Conservation (phyloP, 2,113 vertebrate species). For the Brachirus orientalis region DNA sequence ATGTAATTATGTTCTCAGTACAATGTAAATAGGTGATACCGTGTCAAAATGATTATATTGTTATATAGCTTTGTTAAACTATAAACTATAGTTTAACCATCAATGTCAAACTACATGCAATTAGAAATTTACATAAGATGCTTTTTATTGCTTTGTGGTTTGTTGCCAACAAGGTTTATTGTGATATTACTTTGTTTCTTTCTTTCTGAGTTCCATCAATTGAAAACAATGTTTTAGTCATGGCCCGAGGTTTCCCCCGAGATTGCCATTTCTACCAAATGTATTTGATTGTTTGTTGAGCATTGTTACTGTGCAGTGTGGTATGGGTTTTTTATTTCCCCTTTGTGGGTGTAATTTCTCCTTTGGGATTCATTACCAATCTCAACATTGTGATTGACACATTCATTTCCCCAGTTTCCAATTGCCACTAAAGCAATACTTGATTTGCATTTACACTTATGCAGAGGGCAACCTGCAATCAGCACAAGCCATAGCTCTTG, state of each 20-base stretch:
- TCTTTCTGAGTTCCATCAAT: slow-evolving; percentile 13
- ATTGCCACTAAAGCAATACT: slow-evolving; percentile 60
- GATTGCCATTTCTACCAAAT: slow-evolving; percentile 55
- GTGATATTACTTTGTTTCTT: slow-evolving; percentile 22
- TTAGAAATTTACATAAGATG: too few species aligned
- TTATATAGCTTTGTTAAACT: slow-evolving; percentile 45
- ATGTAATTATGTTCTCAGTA: too few species aligned
- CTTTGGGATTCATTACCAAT: slow-evolving; percentile 64
- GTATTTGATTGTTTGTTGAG: slow-evolving; percentile 41
- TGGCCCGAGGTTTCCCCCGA: slow-evolving; percentile 42
- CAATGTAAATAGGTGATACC: not conserved
- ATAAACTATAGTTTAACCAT: too few species aligned
- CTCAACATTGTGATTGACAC: slow-evolving; percentile 67
- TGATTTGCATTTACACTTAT: slow-evolving; percentile 44
- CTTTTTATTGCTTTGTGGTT: slow-evolving; percentile 46
- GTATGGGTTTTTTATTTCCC: slow-evolving; percentile 39
- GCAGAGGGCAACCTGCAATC: slow-evolving; percentile 46
- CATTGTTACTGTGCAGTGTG: slow-evolving; percentile 52
- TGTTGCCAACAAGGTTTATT: slow-evolving; percentile 26
- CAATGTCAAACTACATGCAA: too few species aligned
- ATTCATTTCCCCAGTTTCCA: slow-evolving; percentile 50
- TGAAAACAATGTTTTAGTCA: slow-evolving; percentile 49
- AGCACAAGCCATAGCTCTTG: slow-evolving; percentile 48
- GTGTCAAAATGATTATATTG: not conserved
- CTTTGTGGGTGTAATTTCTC: slow-evolving; percentile 61